Evolutionary conservation across 1,140 invertebrate species (phyloP).

Genomic region (Drosophila trapezifrons): DNA sequence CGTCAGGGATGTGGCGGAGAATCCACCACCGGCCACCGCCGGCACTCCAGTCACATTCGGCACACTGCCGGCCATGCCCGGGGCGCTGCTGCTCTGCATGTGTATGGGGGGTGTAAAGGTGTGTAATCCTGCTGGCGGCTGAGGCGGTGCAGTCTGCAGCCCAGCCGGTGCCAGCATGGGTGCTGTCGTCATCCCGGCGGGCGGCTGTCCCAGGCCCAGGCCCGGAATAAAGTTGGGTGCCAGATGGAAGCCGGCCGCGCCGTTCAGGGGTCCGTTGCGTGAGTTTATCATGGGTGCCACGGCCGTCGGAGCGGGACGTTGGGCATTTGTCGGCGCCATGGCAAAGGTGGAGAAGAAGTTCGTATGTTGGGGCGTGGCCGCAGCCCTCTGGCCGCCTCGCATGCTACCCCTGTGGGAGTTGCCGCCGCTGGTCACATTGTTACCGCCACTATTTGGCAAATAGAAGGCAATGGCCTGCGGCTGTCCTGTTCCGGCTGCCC

Average conservation of each 20-base stretch:
- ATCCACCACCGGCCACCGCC: slow-evolving; percentile 24
- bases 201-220: slow-evolving; percentile 34
- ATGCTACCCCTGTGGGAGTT: slow-evolving; percentile 47
- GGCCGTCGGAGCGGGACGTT: slow-evolving; percentile 34
- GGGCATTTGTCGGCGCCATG: slow-evolving; percentile 32
- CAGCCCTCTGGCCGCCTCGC: slow-evolving; percentile 38
- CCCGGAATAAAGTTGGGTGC: slow-evolving; percentile 29
- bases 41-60: slow-evolving; percentile 23
- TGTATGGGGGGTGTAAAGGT: slow-evolving; percentile 50
- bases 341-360: slow-evolving; percentile 47
- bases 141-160: slow-evolving; percentile 16
- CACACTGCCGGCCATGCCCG: slow-evolving; percentile 21
- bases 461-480: slow-evolving; percentile 38
- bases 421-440: slow-evolving; percentile 5
- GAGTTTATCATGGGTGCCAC: slow-evolving; percentile 58
- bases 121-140: slow-evolving; percentile 40
- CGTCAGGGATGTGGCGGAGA: slow-evolving; percentile 37
- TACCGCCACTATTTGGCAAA: slow-evolving; percentile 30
- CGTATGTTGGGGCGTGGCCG: slow-evolving; percentile 49
- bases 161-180: slow-evolving; percentile 39
- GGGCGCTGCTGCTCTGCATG: slow-evolving; percentile 47
- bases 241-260: slow-evolving; percentile 46
- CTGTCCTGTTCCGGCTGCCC: slow-evolving; percentile 21
- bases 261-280: slow-evolving; percentile 49
- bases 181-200: slow-evolving; percentile 29